Evolutionary conservation across 2,113 vertebrate genomes (phyloP), one percentile per base, ranked within the genome.

Genomic region (human (Homo sapiens)): DNA sequence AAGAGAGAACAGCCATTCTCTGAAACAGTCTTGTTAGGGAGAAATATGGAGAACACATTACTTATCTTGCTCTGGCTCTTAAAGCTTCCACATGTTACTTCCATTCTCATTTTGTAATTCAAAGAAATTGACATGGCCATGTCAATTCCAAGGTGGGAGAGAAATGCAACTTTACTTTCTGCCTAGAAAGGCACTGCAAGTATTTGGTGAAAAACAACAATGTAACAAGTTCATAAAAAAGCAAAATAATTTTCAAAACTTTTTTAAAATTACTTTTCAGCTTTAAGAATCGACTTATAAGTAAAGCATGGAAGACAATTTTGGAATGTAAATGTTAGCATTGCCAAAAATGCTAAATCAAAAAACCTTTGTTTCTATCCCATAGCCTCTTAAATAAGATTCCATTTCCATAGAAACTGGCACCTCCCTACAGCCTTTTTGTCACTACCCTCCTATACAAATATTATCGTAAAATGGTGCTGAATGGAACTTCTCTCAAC

Each of bases 331-430:
- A 92, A 45, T 89, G 5, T 70, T 82, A 59, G 1, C 57, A 52
- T 66, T 82, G 52, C 11, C 17, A 80, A 79, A 55, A 55, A 55
- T 55, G 6, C 10, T 23, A 72, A 72, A 70, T 82, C 10, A 48
- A 64, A 86, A 92, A 86, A 40, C 2, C 20, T 50, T 96, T 72
- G 17, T 92, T 85, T 93, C 59, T 89, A 35, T 30, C 50, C 25
- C 73, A 59, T 50, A 82, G 50, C 43, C 5, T 97, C 59, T 52
- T 97, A 32, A 76, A 76, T 72, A 68, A 80, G 90, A 78, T 89
- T 88, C 12, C 4, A 27, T 70, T 35, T 92, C 80, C 38, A 45
- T 6, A 73, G 18, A 85, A 80, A 94, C 23, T 80, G 48, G 16
- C 6, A 61, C 9, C 68, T 89, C n/a, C 68, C 55, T 52, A 13